These are phyloP conservation scores for Formica exsecta DNA, from an alignment of 1,140 invertebrate species.

Conservation along the genomic window DNA sequence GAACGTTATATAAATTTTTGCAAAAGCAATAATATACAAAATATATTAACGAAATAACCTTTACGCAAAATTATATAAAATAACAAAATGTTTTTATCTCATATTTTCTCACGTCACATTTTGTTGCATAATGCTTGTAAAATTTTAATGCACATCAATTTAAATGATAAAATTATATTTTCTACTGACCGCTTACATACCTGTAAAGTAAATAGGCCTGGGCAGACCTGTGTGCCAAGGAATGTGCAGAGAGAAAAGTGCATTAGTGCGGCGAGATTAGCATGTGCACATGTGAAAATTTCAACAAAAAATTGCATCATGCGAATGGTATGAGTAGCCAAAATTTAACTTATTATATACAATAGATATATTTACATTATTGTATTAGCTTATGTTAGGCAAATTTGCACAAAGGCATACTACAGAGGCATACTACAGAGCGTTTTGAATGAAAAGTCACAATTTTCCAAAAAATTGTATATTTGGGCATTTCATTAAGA, in stretches of 20 bases:
- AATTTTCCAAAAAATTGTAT: background rate
- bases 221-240: constrained; percentile 70
- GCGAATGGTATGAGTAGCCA: constrained; percentile 26
- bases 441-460: background rate
- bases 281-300: constrained; percentile 43
- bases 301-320: constrained; percentile 18
- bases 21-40: background rate
- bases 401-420: constrained; percentile 2
- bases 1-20: background rate
- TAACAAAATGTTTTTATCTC: background rate
- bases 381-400: background rate
- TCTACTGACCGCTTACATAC: constrained; percentile 67
- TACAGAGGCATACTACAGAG: background rate
- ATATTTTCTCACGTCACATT: background rate
- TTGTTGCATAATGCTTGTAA: background rate
- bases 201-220: constrained; percentile 77
- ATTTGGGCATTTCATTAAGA: background rate
- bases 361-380: constrained; percentile 22
- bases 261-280: constrained; percentile 72
- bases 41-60: constrained; percentile 1
- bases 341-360: background rate
- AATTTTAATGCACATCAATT: background rate
- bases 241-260: constrained; percentile 77
- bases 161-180: background rate
- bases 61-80: background rate